Percentiles rank a stretch among this genome's conserved stretches.
Evolutionary conservation across 2,797 vertebrate genomes (phyloP).

Genomic region (Danio kyathit): DNA sequence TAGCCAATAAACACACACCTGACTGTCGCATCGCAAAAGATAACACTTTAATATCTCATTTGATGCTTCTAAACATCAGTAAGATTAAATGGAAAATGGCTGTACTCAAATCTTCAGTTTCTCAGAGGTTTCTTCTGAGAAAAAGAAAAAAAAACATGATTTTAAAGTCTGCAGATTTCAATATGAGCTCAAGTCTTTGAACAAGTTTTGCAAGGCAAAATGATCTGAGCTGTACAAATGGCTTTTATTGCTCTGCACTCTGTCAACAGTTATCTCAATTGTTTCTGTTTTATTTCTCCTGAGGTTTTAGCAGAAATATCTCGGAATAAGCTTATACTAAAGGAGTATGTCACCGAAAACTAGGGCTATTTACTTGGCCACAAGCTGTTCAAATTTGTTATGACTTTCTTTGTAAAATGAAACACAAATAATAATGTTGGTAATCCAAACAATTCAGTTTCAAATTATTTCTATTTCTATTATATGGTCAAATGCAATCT

Average conservation of each 20-base stretch:
- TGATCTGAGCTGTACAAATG: neutral
- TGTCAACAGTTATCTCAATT: neutral
- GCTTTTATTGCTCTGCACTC: neutral
- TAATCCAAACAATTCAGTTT: neutral
- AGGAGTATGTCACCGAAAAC: neutral
- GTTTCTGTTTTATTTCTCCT: neutral
- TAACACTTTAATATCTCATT: neutral
- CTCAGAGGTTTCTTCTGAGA: neutral
- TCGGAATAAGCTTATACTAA: neutral
- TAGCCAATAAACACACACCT: constrained; percentile 9
- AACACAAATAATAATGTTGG: neutral
- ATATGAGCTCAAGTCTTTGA: neutral
- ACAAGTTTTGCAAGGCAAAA: neutral
- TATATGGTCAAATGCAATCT: too few species aligned
- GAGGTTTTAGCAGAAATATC: neutral
- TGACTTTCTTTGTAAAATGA: neutral
- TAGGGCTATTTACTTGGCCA: neutral
- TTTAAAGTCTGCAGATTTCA: neutral
- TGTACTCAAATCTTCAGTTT: neutral
- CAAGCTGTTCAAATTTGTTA: neutral
- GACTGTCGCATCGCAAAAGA: neutral
- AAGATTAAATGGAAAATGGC: neutral
- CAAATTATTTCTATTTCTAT: too few species aligned
- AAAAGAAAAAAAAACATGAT: neutral
- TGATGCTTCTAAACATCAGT: neutral